These are phyloP conservation scores for Eupithecia pulchellata DNA, from an alignment of 2,888 invertebrate species.

Conservation along the genomic window DNA sequence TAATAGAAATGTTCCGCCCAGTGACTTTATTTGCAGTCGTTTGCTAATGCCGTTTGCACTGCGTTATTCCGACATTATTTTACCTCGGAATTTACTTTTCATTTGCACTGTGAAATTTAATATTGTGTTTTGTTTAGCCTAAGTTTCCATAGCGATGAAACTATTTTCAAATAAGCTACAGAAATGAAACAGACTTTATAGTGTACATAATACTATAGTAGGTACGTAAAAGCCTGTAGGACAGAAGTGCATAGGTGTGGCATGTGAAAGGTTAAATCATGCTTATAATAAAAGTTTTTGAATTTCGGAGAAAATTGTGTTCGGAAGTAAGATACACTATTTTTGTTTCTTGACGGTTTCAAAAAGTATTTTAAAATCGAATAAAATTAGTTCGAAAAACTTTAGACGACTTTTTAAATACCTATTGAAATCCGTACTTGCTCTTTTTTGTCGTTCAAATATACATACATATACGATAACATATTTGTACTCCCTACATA, in stretches of 20 bases:
- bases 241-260: not conserved
- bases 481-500: not conserved
- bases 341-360: not conserved
- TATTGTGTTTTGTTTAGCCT: slow-evolving; percentile 3
- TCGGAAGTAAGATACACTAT: not conserved
- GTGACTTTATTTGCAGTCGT: slow-evolving; percentile 18
- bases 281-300: not conserved
- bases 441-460: not conserved
- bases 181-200: not conserved
- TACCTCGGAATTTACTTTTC: slow-evolving; percentile 16
- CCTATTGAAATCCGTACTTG: not conserved
- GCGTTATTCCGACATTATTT: slow-evolving; percentile 20
- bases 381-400: not conserved
- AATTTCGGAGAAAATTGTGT: slow-evolving; percentile 7
- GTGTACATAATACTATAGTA: not conserved
- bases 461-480: not conserved
- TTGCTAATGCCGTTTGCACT: slow-evolving; percentile 22
- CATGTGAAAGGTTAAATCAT: slow-evolving; percentile 7
- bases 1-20: slow-evolving; percentile 28
- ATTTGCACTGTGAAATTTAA: slow-evolving; percentile 16
- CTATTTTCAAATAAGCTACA: slow-evolving; percentile 8
- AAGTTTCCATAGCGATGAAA: slow-evolving; percentile 14
- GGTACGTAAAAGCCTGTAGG: not conserved
- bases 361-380: not conserved
- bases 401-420: too few species aligned